phyloP scores from a whole-genome alignment of 2,113 vertebrate species.

The Apteryx mantelli region DNA sequence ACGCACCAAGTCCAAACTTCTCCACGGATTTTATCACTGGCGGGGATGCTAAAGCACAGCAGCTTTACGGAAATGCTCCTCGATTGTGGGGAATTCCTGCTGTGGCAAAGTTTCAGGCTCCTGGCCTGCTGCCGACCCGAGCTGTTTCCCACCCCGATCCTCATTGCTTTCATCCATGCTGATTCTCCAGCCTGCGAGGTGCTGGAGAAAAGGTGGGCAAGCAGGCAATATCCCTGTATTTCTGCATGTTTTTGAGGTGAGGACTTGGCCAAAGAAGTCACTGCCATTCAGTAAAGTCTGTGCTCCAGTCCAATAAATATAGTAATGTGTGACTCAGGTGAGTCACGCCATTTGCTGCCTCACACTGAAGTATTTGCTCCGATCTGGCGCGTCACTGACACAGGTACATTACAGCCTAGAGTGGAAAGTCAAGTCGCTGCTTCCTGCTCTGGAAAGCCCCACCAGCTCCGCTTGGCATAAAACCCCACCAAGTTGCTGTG shows the following conservation, averaged over 20 bases:
- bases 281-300: neutral
- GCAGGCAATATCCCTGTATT: neutral
- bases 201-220: neutral
- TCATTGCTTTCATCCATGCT: accelerated
- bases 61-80: neutral
- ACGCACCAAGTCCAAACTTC: neutral
- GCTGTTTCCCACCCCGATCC: neutral
- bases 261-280: neutral
- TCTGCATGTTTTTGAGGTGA: neutral
- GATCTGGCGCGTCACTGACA: neutral
- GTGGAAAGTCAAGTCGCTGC: accelerated
- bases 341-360: neutral
- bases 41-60: neutral
- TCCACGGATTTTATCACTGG: neutral
- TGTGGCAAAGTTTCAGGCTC: neutral
- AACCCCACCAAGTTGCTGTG: accelerated
- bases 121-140: accelerated
- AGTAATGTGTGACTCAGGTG: neutral
- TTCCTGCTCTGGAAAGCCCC: neutral
- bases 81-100: neutral
- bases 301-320: neutral
- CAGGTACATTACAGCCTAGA: accelerated
- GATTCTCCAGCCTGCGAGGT: neutral
- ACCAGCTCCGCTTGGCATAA: neutral
- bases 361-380: accelerated